phyloP scores from a whole-genome alignment of 2,797 vertebrate genomes.

The Enteromius afrohamiltoni region DNA sequence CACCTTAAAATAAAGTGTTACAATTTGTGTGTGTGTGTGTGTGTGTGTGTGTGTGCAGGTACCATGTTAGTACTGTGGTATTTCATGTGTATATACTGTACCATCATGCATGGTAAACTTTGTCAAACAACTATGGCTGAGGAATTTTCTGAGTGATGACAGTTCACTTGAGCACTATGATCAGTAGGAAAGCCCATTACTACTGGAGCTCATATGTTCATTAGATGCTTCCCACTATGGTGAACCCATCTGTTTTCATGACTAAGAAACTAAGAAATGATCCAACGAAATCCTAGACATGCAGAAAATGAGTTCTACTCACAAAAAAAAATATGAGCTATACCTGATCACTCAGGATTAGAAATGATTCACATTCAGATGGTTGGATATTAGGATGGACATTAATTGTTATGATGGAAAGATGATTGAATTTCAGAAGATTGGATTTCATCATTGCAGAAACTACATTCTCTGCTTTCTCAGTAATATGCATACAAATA shows the following conservation, averaged over 20 bases:
- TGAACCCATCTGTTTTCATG: conserved; percentile 59
- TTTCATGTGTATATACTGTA: neutral
- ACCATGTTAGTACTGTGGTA: neutral
- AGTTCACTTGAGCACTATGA: conserved; percentile 1
- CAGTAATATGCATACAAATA: neutral
- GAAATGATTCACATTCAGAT: conserved; percentile 5
- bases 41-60: neutral
- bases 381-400: neutral
- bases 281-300: conserved; percentile 35
- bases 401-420: neutral
- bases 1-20: neutral
- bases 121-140: neutral
- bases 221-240: conserved; percentile 47
- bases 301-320: conserved; percentile 32
- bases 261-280: conserved; percentile 41
- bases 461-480: neutral
- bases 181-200: conserved; percentile 33
- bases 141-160: conserved; percentile 14
- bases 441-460: neutral
- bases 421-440: neutral
- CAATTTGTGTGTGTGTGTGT: neutral
- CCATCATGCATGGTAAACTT: neutral
- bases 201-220: conserved; percentile 42
- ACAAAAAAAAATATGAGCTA: neutral
- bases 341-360: conserved; percentile 17